phyloP scores from a whole-genome alignment of 2,113 vertebrate species.

The Pogona vitticeps region DNA sequence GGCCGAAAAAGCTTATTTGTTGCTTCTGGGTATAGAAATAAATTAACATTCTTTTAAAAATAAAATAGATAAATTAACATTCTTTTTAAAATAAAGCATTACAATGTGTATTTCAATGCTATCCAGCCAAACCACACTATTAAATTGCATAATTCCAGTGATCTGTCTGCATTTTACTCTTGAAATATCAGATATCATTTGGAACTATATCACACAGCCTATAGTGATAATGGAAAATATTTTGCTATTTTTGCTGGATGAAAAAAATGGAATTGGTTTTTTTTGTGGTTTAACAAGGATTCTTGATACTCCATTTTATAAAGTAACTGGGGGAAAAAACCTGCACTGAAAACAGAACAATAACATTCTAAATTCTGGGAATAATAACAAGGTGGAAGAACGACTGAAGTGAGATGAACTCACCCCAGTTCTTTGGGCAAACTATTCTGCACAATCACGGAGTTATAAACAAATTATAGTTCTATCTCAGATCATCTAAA shows the following conservation, averaged over 20 bases:
- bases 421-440: conserved; percentile 16
- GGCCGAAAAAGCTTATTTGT: background rate
- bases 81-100: background rate
- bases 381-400: background rate
- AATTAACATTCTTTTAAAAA: background rate
- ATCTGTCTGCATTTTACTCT: conserved; percentile 16
- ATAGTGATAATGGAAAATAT: conserved; percentile 26
- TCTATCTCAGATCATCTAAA: background rate
- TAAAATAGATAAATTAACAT: background rate
- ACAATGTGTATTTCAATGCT: background rate
- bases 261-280: conserved; percentile 5
- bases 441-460: background rate
- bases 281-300: conserved; percentile 14
- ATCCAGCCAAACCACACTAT: conserved; percentile 8
- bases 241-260: background rate
- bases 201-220: conserved; percentile 16
- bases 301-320: conserved; percentile 5
- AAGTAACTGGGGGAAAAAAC: conserved; percentile 12
- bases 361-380: background rate
- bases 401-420: background rate
- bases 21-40: background rate
- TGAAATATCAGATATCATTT: conserved; percentile 21
- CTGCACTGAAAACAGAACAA: background rate
- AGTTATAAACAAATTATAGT: background rate
- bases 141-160: background rate